A percentile compares a stretch with the other conserved stretches of the same genome.
These are phyloP conservation scores for Drosophila macrospina DNA, from an alignment of 2,888 invertebrate species.

Conservation along the genomic window DNA sequence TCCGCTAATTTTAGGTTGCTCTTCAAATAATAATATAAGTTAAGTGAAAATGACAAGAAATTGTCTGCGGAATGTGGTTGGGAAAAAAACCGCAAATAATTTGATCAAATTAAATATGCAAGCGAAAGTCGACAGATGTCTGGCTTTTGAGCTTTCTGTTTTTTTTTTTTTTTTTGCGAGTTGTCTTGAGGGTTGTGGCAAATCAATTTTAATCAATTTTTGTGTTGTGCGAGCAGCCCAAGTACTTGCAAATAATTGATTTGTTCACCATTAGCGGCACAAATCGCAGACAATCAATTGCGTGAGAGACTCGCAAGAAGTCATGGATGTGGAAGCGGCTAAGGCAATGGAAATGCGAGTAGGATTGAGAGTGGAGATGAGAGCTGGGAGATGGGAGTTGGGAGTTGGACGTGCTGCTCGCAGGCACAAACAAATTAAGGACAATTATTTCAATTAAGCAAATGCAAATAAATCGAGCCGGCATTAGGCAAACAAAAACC, in stretches of 20 bases:
- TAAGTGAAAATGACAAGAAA: not conserved
- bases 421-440: conserved; percentile 80
- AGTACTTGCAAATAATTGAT: conserved; percentile 77
- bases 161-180: too few species aligned
- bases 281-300: conserved; percentile 81
- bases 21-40: not conserved
- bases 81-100: conserved; percentile 30
- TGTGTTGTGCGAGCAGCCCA: conserved; percentile 40
- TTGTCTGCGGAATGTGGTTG: conserved; percentile 13
- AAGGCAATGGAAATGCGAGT: too few species aligned
- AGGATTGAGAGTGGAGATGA: not conserved
- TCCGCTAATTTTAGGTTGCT: not conserved
- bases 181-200: conserved; percentile 29
- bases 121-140: conserved; percentile 20
- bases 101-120: conserved; percentile 47
- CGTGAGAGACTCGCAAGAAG: conserved; percentile 25
- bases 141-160: conserved; percentile 51
- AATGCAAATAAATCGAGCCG: conserved; percentile 78
- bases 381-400: not conserved
- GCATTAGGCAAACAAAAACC: conserved; percentile 73
- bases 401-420: conserved; percentile 46
- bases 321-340: not conserved
- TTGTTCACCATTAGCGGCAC: conserved; percentile 72
- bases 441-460: conserved; percentile 81
- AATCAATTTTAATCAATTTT: conserved; percentile 79